Evolutionary conservation across 2,797 vertebrate genomes (phyloP).

Genomic region (Smutsia temminckii): DNA sequence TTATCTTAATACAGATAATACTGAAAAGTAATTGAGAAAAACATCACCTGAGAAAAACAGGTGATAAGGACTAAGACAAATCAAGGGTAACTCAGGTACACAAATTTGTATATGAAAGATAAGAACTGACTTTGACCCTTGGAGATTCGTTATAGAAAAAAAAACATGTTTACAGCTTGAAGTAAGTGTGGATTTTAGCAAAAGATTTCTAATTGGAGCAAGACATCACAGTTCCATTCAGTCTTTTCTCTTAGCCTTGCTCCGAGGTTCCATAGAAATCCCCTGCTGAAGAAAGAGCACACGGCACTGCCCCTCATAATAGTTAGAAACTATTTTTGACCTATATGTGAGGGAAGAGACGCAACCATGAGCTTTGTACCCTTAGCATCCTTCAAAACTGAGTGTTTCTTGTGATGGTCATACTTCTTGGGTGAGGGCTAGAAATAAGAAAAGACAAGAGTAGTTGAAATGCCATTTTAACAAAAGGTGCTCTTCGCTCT

Average conservation of each 20-base stretch:
- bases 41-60: background rate
- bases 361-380: background rate
- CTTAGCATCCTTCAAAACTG: background rate
- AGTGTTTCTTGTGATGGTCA: background rate
- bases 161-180: background rate
- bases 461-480: constrained; percentile 48
- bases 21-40: background rate
- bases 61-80: background rate
- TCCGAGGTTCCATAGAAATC: background rate
- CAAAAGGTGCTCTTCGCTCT: constrained; percentile 46
- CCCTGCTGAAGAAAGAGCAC: background rate
- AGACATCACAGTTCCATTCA: background rate
- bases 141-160: background rate
- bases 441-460: constrained; percentile 41
- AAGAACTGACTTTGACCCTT: background rate
- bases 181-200: background rate
- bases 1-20: background rate
- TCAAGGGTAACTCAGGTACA: background rate
- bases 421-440: constrained; percentile 16
- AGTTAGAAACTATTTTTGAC: constrained; percentile 12
- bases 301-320: background rate
- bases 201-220: background rate
- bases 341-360: background rate
- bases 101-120: background rate
- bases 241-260: background rate